A percentile compares a stretch with the other conserved stretches of the same genome.
These are phyloP conservation scores for Andrena bicolor DNA, from an alignment of 2,888 invertebrate genomes.

Conservation along the genomic window DNA sequence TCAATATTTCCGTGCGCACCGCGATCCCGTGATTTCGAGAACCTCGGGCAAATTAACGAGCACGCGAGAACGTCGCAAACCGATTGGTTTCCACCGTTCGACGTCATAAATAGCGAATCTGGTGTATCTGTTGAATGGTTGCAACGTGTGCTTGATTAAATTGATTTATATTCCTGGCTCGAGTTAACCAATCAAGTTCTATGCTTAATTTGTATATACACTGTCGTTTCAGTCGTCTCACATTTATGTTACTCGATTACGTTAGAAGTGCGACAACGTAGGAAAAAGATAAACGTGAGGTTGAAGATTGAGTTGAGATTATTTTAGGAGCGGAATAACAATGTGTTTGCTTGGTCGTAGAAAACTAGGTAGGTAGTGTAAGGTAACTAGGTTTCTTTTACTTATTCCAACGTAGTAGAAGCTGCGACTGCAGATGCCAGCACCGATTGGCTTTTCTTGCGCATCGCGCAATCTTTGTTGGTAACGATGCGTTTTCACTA, in stretches of 20 bases:
- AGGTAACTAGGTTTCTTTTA: not conserved
- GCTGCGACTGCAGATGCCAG: slow-evolving; percentile 29
- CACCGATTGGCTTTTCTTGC: slow-evolving; percentile 1
- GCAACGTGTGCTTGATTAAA: not conserved
- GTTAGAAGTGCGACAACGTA: no score
- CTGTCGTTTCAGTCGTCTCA: no score
- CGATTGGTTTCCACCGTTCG: not conserved
- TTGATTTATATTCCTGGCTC: no score
- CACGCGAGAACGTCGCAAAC: not conserved
- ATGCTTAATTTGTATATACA: no score
- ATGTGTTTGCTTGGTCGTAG: no score
- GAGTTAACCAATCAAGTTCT: no score
- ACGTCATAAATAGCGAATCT: not conserved
- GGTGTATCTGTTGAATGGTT: not conserved
- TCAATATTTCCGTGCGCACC: slow-evolving; percentile 6
- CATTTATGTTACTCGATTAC: no score
- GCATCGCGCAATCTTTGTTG: no score
- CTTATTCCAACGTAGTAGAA: not conserved
- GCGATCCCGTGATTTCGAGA: slow-evolving; percentile 11
- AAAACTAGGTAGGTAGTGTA: not conserved
- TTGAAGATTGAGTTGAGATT: no score
- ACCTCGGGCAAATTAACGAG: slow-evolving; percentile 11
- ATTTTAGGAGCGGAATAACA: no score
- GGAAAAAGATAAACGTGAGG: no score
- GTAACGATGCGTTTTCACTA: no score